Evolutionary conservation across 2,888 invertebrate genomes (phyloP).

Genomic region (Phlogophora meticulosa): DNA sequence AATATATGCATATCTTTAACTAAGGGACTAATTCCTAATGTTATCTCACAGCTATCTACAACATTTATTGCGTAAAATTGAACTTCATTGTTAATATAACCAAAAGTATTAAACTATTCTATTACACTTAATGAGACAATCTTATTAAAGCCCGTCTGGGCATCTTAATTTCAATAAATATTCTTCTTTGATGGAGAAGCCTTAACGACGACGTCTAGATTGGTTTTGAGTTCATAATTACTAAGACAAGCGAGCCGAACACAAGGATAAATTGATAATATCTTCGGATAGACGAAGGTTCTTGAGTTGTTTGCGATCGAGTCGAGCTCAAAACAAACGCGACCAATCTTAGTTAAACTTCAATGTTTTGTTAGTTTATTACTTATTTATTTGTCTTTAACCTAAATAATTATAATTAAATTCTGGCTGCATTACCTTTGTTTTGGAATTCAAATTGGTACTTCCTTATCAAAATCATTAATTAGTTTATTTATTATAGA

Average conservation of each 20-base stretch:
- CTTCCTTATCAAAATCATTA: slow-evolving; percentile 27
- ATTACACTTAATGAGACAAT: slow-evolving; percentile 34
- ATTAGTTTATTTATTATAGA: slow-evolving; percentile 32
- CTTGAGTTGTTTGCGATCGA: slow-evolving; percentile 58
- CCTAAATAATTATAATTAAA: slow-evolving; percentile 19
- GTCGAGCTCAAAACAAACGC: slow-evolving; percentile 61
- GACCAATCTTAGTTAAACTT: slow-evolving; percentile 61
- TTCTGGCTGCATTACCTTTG: neutral
- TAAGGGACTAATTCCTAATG: slow-evolving; percentile 19
- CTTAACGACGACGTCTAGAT: slow-evolving; percentile 47
- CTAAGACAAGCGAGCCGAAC: slow-evolving; percentile 47
- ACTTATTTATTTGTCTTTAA: slow-evolving; percentile 51
- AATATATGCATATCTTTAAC: slow-evolving; percentile 65
- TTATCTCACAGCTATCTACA: neutral
- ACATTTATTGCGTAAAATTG: too few relatives aligned
- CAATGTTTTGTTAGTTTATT: slow-evolving; percentile 62
- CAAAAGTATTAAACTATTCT: slow-evolving; percentile 10
- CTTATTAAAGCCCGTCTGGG: slow-evolving; percentile 33
- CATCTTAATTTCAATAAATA: slow-evolving; percentile 55
- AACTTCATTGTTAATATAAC: slow-evolving; percentile 3
- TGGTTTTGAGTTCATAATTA: slow-evolving; percentile 61
- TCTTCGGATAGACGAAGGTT: slow-evolving; percentile 50
- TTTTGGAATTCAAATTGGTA: neutral
- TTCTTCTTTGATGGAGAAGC: slow-evolving; percentile 52
- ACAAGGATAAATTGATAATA: slow-evolving; percentile 63